phyloP scores from a whole-genome alignment of 2,888 invertebrate species.

The Andrena chrysosceles region DNA sequence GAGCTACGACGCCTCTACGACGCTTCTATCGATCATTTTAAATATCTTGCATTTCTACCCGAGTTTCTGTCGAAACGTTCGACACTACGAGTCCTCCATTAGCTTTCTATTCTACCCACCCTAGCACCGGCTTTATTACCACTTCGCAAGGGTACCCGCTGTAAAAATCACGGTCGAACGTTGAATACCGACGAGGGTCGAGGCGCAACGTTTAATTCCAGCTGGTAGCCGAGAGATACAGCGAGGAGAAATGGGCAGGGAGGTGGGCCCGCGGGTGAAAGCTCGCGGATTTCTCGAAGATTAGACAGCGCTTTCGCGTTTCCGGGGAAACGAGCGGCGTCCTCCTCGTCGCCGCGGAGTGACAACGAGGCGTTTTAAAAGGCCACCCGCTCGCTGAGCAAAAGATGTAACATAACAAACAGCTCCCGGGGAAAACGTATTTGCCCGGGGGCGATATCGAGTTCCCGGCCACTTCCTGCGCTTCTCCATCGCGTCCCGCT shows the following conservation, averaged over 20 bases:
- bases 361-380: conserved; percentile 72
- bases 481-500: conserved; percentile 64
- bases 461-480: conserved; percentile 80
- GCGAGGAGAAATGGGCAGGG: too few relatives aligned
- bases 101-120: background rate
- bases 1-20: background rate
- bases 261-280: conserved; percentile 7
- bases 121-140: conserved; percentile 30
- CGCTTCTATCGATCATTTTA: background rate
- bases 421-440: conserved; percentile 71
- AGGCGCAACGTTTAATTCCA: conserved; percentile 39
- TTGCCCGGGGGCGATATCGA: conserved; percentile 77
- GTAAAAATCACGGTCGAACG: background rate
- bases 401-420: conserved; percentile 80
- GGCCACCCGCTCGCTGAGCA: conserved; percentile 72
- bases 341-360: conserved; percentile 38
- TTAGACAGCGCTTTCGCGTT: conserved; percentile 39
- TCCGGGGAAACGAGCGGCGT: conserved; percentile 15
- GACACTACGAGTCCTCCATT: background rate
- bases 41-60: background rate
- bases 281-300: conserved; percentile 48
- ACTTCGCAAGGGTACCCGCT: background rate
- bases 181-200: conserved; percentile 11
- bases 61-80: background rate
- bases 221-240: background rate